Evolutionary conservation across 1,140 invertebrate genomes (phyloP).

Genomic region (Odontomachus brunneus): DNA sequence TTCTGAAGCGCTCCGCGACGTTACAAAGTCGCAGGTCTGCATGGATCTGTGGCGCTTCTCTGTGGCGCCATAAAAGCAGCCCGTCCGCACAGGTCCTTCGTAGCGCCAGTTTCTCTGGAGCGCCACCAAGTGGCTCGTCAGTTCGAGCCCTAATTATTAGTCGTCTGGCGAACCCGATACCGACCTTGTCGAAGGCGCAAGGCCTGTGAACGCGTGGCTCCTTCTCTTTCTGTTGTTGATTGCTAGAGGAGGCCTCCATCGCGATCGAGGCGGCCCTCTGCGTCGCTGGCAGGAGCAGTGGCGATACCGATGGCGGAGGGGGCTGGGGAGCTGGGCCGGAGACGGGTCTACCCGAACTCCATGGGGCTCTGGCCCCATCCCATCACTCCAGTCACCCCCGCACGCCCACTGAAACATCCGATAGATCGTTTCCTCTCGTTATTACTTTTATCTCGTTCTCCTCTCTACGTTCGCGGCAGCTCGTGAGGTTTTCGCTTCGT

Average conservation of each 20-base stretch:
- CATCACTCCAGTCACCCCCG: constrained; percentile 85
- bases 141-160: too few species aligned
- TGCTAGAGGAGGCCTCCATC: constrained; percentile 84
- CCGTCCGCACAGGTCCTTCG: too few species aligned
- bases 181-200: constrained; percentile 85
- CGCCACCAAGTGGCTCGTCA: too few species aligned
- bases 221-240: constrained; percentile 84
- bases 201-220: constrained; percentile 84
- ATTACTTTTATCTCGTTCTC: background rate
- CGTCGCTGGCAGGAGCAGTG: constrained; percentile 83
- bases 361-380: constrained; percentile 86
- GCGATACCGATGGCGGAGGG: constrained; percentile 84
- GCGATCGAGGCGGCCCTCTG: constrained; percentile 83
- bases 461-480: too few species aligned
- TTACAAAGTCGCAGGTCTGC: too few species aligned
- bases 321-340: constrained; percentile 85
- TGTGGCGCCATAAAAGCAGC: too few species aligned
- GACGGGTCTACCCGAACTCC: constrained; percentile 86
- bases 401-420: constrained; percentile 80
- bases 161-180: background rate
- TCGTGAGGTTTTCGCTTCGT: too few species aligned
- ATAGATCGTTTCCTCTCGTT: background rate
- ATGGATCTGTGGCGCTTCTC: too few species aligned
- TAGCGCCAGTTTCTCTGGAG: too few species aligned
- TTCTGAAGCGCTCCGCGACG: too few species aligned